Conservation (phyloP, 2,888 invertebrate genomes). For the Drosophila kuntzei region DNA sequence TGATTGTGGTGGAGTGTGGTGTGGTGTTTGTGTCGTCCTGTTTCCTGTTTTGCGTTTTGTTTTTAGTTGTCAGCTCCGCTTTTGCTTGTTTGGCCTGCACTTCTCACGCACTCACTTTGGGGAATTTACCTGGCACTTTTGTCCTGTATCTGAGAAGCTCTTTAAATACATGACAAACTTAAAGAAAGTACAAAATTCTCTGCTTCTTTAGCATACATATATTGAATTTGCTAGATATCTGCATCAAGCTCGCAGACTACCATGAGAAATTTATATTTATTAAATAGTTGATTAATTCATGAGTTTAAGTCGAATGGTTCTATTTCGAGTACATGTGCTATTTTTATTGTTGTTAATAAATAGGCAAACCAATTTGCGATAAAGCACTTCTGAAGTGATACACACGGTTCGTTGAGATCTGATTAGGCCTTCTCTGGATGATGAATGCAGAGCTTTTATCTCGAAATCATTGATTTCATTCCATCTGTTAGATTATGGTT, state of each 20-base stretch:
- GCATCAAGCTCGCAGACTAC: not conserved
- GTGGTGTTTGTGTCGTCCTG: constrained; percentile 22
- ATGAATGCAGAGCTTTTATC: not conserved
- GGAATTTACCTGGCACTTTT: constrained; percentile 69
- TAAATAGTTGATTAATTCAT: not conserved
- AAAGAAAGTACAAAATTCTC: not conserved
- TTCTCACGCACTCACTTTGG: constrained; percentile 64
- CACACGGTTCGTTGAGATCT: not conserved
- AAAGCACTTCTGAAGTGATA: not conserved
- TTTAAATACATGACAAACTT: constrained; percentile 27
- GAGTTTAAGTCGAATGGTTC: not conserved
- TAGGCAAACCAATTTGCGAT: not conserved
- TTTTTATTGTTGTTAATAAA: not conserved
- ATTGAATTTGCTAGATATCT: not conserved
- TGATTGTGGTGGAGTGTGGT: constrained; percentile 4
- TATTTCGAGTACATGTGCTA: not conserved
- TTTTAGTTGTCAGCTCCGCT: constrained; percentile 48
- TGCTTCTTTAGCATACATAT: not conserved
- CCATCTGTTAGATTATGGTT: not conserved
- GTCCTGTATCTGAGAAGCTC: constrained; percentile 13
- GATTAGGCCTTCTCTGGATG: not conserved
- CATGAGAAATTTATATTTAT: not conserved
- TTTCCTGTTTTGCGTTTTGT: constrained; percentile 70
- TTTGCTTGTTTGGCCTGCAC: constrained; percentile 69
- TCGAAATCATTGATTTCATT: not conserved